phyloP scores from a whole-genome alignment of 2,888 invertebrate species.

The Nowickia ferox region DNA sequence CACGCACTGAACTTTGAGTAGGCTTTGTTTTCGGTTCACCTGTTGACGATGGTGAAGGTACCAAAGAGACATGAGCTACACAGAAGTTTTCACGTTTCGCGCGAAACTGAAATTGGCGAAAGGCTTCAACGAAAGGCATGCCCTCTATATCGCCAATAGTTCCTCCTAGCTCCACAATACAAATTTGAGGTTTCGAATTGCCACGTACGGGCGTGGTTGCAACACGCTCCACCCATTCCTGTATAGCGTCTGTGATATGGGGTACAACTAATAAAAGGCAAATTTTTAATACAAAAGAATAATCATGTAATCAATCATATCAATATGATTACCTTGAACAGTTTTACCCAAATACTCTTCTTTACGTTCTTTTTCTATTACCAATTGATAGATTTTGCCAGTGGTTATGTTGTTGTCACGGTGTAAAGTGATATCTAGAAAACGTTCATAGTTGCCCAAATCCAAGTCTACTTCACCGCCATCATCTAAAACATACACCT shows the following conservation, averaged over 20 bases:
- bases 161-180: slow-evolving; percentile 97
- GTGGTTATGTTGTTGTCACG: slow-evolving; percentile 99
- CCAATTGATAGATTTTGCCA: slow-evolving; percentile 98
- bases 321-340: slow-evolving; percentile 93
- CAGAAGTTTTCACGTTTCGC: slow-evolving; percentile 97
- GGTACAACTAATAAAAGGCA: slow-evolving; percentile 95
- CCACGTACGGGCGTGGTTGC: slow-evolving; percentile 93
- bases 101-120: slow-evolving; percentile 97
- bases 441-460: slow-evolving; percentile 99
- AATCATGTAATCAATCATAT: neutral
- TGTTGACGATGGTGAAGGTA: slow-evolving; percentile 95
- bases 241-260: slow-evolving; percentile 98
- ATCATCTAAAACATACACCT: slow-evolving; percentile 99
- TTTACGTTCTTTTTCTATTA: slow-evolving; percentile 95
- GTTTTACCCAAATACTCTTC: slow-evolving; percentile 99
- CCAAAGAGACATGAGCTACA: slow-evolving; percentile 97
- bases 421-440: slow-evolving; percentile 96
- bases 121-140: slow-evolving; percentile 99
- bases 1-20: slow-evolving; percentile 97
- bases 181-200: slow-evolving; percentile 89
- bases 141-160: slow-evolving; percentile 99
- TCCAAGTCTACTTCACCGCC: slow-evolving; percentile 99
- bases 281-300: no score
- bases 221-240: slow-evolving; percentile 98
- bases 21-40: slow-evolving; percentile 99